These are phyloP conservation scores for Plecturocebus donacophilus DNA, from an alignment of 2,113 vertebrate species.

Conservation along the genomic window DNA sequence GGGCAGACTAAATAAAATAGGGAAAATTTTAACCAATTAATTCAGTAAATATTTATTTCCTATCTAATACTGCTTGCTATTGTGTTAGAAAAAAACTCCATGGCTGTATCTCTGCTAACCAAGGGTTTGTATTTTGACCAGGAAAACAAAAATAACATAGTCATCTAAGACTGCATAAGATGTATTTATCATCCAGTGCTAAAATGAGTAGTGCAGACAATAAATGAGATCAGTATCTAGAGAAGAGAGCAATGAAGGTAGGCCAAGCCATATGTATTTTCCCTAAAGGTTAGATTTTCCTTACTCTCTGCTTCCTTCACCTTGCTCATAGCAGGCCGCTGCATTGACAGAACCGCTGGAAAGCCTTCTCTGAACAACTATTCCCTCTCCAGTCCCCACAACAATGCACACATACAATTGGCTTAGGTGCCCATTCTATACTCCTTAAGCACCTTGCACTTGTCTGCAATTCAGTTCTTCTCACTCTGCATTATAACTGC, in stretches of 20 bases:
- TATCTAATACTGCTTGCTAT: not conserved
- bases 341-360: not conserved
- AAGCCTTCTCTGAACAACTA: not conserved
- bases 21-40: not conserved
- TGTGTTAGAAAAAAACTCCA: not conserved
- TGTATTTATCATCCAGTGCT: not conserved
- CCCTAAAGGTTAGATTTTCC: not conserved
- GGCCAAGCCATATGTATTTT: not conserved
- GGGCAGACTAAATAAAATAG: not conserved
- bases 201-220: not conserved
- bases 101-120: not conserved
- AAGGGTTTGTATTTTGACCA: not conserved
- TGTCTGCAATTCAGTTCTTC: not conserved
- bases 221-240: not conserved
- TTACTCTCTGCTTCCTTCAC: not conserved
- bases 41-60: not conserved
- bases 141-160: constrained; percentile 7
- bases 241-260: not conserved
- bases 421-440: not conserved
- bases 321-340: not conserved
- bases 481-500: not conserved
- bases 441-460: not conserved
- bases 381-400: not conserved
- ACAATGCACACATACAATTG: not conserved
- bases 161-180: not conserved